Percentiles rank a stretch among this genome's conserved stretches.
Conservation (phyloP, 1,140 invertebrate species). For the Condylostylus longicornis region DNA sequence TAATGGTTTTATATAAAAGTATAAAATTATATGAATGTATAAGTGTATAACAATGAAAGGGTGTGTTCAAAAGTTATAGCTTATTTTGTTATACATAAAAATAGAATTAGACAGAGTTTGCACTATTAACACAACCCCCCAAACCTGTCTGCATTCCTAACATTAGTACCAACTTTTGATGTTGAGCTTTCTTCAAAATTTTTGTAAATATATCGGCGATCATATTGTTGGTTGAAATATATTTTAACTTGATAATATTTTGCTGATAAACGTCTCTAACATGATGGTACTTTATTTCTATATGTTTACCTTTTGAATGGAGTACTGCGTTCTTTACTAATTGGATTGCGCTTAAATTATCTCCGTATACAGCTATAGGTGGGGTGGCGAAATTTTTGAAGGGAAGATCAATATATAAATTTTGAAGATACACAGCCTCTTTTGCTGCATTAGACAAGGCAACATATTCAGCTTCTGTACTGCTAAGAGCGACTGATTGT, state of each 20-base stretch:
- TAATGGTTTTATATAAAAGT: too few relatives aligned
- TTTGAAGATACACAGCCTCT: constrained; percentile 8
- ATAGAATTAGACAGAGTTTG: too few relatives aligned
- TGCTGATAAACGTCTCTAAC: constrained; percentile 12
- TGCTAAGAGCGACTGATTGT: constrained; percentile 8
- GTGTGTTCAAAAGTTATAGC: too few relatives aligned
- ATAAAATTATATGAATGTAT: too few relatives aligned
- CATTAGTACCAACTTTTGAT: neutral
- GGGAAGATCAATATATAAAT: constrained; percentile 7
- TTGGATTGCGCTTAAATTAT: constrained; percentile 15
- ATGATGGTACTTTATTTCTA: constrained; percentile 17
- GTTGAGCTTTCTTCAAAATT: neutral
- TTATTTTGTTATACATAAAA: too few relatives aligned
- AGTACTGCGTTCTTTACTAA: constrained; percentile 12
- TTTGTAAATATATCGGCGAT: constrained; percentile 14
- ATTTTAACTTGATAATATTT: constrained; percentile 7
- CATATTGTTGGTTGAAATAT: constrained; percentile 10
- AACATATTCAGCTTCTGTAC: constrained; percentile 13
- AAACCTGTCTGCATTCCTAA: too few relatives aligned
- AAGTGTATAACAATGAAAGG: too few relatives aligned
- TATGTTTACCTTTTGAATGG: constrained; percentile 20
- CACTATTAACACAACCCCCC: too few relatives aligned
- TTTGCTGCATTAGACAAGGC: constrained; percentile 8
- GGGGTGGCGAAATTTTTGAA: too few relatives aligned
- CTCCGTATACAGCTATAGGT: neutral